Evolutionary conservation across 2,888 invertebrate species (phyloP).

Genomic region (Euzetes globulus): DNA sequence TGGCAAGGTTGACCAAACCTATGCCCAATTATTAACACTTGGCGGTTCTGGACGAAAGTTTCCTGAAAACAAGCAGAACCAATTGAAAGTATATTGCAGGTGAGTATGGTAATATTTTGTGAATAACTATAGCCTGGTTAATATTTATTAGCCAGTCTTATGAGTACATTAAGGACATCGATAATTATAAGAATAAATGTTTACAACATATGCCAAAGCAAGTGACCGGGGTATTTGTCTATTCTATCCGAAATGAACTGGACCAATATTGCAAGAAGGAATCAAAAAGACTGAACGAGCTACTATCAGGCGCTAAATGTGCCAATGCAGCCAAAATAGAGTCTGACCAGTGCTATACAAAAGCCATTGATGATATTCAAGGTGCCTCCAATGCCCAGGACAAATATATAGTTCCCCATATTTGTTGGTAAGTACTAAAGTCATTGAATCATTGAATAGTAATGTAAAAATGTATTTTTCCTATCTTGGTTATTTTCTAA

Average conservation of each 20-base stretch:
- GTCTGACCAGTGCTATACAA: slow-evolving; percentile 10
- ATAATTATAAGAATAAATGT: background rate
- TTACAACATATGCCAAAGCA: background rate
- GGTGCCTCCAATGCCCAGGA: background rate
- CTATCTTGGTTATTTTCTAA: too few relatives aligned
- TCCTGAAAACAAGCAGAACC: background rate
- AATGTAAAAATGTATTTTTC: too few relatives aligned
- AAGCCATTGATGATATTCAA: background rate
- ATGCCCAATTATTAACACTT: background rate
- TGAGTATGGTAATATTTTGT: too few relatives aligned
- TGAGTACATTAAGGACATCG: too few relatives aligned
- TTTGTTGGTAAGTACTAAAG: slow-evolving; percentile 4
- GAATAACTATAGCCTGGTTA: too few relatives aligned
- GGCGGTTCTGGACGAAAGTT: background rate
- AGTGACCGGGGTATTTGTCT: background rate
- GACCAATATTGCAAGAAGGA: background rate
- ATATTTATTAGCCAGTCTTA: too few relatives aligned
- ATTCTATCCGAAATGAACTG: background rate
- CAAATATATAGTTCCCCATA: background rate
- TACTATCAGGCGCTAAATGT: too few relatives aligned
- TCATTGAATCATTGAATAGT: too few relatives aligned
- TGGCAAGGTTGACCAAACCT: background rate
- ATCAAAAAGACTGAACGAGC: background rate
- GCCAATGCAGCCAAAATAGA: too few relatives aligned
- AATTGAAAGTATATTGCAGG: background rate